A percentile compares a stretch with the other conserved stretches of the same genome.
phyloP scores from a whole-genome alignment of 2,888 invertebrate species.

The Brachynemurus nebulosus region DNA sequence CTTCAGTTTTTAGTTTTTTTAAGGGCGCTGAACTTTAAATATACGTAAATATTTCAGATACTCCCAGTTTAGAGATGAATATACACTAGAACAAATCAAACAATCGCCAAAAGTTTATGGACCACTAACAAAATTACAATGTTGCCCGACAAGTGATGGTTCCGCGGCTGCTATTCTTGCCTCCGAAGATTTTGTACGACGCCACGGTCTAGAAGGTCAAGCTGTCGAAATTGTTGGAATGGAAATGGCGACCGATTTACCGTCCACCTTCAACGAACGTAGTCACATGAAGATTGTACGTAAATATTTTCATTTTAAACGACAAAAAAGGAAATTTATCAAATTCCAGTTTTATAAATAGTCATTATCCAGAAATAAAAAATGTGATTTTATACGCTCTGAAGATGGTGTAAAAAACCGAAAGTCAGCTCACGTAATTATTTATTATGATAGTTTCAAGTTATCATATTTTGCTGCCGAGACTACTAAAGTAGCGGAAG shows the following conservation, averaged over 20 bases:
- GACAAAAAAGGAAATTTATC: no score
- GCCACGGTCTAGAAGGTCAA: constrained; percentile 64
- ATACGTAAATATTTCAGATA: constrained; percentile 42
- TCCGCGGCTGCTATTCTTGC: constrained; percentile 85
- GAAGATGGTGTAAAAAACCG: no score
- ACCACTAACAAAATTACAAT: constrained; percentile 89
- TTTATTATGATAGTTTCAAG: no score
- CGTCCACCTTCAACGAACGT: constrained; percentile 67
- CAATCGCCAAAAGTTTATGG: constrained; percentile 81
- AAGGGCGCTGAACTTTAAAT: no score
- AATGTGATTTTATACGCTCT: no score
- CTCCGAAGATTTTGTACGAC: constrained; percentile 79
- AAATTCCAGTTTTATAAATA: no score
- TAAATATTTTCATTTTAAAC: no score
- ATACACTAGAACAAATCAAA: constrained; percentile 79
- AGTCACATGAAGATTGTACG: constrained; percentile 63
- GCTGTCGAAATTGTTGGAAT: constrained; percentile 94
- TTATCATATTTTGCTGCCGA: no score
- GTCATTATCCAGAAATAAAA: no score
- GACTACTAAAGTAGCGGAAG: no score
- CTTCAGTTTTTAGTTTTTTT: no score
- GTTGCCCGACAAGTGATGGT: constrained; percentile 98
- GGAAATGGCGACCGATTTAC: constrained; percentile 91
- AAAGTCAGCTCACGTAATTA: no score
- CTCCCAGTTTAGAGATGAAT: constrained; percentile 88